Conservation (phyloP, 2,797 vertebrate species). For the Gymnothorax javanicus region DNA sequence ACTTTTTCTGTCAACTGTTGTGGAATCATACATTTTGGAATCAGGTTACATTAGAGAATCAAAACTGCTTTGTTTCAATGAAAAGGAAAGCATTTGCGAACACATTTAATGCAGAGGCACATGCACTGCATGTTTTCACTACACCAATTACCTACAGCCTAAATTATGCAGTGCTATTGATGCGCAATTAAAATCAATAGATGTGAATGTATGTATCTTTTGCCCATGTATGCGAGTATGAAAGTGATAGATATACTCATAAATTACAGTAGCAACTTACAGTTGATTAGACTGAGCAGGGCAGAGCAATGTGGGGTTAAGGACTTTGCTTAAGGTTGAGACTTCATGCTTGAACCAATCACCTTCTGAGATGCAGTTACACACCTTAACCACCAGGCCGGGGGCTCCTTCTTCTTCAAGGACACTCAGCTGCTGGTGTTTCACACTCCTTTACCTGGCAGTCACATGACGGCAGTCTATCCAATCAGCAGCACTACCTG, state of each 20-base stretch:
- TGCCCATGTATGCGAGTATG: not conserved
- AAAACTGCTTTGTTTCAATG: not conserved
- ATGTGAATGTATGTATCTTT: not conserved
- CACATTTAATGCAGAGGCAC: not conserved
- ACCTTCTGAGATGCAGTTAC: no score
- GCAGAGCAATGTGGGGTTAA: no score
- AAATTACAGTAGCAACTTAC: not conserved
- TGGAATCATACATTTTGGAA: conserved; percentile 1
- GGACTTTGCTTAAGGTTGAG: no score
- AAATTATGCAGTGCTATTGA: not conserved
- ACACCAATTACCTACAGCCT: not conserved
- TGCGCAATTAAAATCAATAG: not conserved
- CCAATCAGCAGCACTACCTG: no score
- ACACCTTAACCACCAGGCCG: no score
- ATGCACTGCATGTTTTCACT: not conserved
- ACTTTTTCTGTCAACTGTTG: not conserved
- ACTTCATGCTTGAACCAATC: no score
- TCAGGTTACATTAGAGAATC: not conserved
- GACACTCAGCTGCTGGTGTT: no score
- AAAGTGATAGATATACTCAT: conserved; percentile 19
- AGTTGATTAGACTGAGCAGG: no score
- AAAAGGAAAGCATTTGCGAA: not conserved
- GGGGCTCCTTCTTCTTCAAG: no score
- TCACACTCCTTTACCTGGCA: no score
- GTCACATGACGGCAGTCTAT: no score